Conservation (phyloP, 2,797 vertebrate species). For the Thalassophryne amazonica region DNA sequence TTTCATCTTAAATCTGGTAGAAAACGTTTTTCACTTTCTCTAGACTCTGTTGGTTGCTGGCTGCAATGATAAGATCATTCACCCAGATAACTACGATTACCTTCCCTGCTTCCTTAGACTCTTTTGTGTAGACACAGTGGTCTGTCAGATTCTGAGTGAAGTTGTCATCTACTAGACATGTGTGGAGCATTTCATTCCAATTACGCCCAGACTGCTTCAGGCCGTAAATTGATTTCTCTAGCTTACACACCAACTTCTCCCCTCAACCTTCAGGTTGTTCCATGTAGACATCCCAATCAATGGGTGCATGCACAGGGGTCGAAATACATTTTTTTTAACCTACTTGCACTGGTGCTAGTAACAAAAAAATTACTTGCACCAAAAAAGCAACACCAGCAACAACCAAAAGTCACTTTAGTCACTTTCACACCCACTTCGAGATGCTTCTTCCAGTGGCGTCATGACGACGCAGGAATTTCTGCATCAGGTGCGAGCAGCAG, state of each 20-base stretch:
- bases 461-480: too few relatives aligned
- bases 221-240: not conserved
- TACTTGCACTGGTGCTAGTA: too few relatives aligned
- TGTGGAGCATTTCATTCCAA: too few relatives aligned
- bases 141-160: not conserved
- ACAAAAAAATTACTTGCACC: too few relatives aligned
- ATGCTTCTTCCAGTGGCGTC: too few relatives aligned
- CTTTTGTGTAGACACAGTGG: not conserved
- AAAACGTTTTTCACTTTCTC: not conserved
- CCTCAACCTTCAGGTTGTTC: not conserved
- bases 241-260: not conserved
- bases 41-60: not conserved
- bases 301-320: not conserved
- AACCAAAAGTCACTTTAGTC: too few relatives aligned
- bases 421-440: constrained; percentile 1
- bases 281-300: not conserved
- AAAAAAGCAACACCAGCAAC: too few relatives aligned
- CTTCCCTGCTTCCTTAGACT: too few relatives aligned
- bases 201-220: not conserved
- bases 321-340: too few relatives aligned
- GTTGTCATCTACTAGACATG: not conserved
- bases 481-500: too few relatives aligned
- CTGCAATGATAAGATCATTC: not conserved
- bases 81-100: too few relatives aligned
- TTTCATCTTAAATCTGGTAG: too few relatives aligned